Evolutionary conservation across 1,140 invertebrate species (phyloP), one percentile per base, ranked within the genome.

Genomic region (Microplitis demolitor): DNA sequence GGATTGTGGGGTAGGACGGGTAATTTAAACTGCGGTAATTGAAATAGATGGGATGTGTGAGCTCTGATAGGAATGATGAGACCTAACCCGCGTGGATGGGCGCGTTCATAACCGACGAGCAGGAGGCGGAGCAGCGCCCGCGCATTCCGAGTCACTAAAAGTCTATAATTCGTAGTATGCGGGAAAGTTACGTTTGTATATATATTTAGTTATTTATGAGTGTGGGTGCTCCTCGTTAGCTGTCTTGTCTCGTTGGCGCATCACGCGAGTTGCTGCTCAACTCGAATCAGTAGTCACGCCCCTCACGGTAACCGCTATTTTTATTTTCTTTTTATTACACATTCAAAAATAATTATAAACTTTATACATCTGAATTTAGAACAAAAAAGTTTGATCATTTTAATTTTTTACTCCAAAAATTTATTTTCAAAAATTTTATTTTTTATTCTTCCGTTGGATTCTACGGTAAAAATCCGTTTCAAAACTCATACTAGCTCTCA

Each of bases 111-210:
- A 54, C 66, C 8, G 13, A 58, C 14, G 53, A 73, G 35, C 60
- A 73, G 76, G 79, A 83, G 82, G 83, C 82, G 82, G 79, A 79
- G 69, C 82, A 66, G 77, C 77, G 80, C 81, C 79, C 82, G 82
- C 83, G 82, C 83, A 83, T 45, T 76, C 78, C 67, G 67, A 73
- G 51, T 58, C 14, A 58, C 56, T 24, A 58, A 58, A 58, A 16
- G 24, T 16, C 24, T 24, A 24, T 24, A 24, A 24, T 24, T 58
- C 4, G 9, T 54, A 54, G 53, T 3, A 54, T 11, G n/a, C 11
- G 11, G 39, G 11, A 45, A 45, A 63, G 70, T 73, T 78, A 77
- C 72, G 37, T 34, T 11, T 35, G 3, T 66, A 62, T 63, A 13
- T 68, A 51, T 69, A 61, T 24, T 24, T 1, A 24, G 24, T 24